phyloP scores from a whole-genome alignment of 2,797 vertebrate genomes.

The Ceryle rudis region DNA sequence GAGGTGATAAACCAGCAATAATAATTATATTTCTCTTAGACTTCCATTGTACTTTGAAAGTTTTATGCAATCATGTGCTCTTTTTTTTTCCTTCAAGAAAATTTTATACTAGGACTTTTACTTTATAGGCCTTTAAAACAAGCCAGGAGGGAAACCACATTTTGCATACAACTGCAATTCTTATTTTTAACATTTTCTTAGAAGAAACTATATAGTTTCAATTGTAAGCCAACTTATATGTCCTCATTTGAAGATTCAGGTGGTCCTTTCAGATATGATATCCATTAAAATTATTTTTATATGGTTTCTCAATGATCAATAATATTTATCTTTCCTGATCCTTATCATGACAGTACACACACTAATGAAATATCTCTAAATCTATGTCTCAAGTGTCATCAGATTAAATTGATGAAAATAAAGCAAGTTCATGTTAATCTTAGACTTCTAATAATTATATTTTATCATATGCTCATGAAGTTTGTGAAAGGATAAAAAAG shows the following conservation, averaged over 20 bases:
- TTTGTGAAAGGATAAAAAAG: neutral
- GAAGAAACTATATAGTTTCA: neutral
- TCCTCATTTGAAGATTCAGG: neutral
- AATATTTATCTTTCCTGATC: neutral
- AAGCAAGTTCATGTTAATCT: neutral
- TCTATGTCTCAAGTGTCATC: neutral
- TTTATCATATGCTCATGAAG: neutral
- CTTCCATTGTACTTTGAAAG: slow-evolving; percentile 72
- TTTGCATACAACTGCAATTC: slow-evolving; percentile 31
- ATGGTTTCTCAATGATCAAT: neutral
- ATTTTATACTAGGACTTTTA: slow-evolving; percentile 64
- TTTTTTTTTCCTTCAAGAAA: slow-evolving; percentile 37
- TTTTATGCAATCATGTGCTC: slow-evolving; percentile 72
- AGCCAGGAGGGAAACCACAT: slow-evolving; percentile 34
- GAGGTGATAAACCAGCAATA: slow-evolving; percentile 78
- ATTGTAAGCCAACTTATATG: neutral
- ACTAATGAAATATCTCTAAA: neutral
- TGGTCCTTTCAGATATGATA: neutral
- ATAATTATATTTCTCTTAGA: slow-evolving; percentile 80
- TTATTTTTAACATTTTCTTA: neutral
- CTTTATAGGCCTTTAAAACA: slow-evolving; percentile 68
- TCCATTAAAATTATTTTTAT: neutral
- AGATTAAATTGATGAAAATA: neutral
- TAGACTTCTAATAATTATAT: neutral
- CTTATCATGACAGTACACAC: neutral